These are phyloP conservation scores for Lutra lutra DNA, from an alignment of 2,797 vertebrate species.

Conservation along the genomic window DNA sequence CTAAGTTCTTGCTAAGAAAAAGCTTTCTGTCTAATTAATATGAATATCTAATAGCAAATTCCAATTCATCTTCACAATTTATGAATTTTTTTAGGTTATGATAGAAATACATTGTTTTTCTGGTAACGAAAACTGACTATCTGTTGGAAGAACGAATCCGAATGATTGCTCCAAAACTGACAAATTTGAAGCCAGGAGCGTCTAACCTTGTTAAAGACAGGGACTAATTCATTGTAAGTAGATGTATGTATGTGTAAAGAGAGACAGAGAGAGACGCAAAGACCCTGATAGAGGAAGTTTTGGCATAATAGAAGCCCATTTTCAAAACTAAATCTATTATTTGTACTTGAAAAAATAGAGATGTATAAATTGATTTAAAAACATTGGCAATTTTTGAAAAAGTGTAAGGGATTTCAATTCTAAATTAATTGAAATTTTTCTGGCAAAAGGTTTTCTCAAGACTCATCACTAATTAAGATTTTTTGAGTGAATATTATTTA, in stretches of 20 bases:
- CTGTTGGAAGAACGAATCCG: background rate
- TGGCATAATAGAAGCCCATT: background rate
- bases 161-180: background rate
- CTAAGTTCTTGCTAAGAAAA: background rate
- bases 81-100: background rate
- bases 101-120: background rate
- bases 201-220: background rate
- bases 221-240: background rate
- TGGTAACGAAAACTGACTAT: background rate
- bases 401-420: background rate
- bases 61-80: background rate
- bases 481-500: slow-evolving; percentile 10
- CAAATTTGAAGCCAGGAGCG: background rate
- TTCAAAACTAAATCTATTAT: background rate
- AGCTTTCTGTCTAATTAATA: background rate
- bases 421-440: slow-evolving; percentile 4
- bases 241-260: background rate
- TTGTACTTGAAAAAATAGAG: background rate
- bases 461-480: background rate
- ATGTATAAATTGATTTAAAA: background rate
- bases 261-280: background rate
- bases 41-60: background rate
- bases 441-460: background rate
- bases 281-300: background rate
- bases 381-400: background rate